These are phyloP conservation scores for Schizopygopsis malacanthus DNA, from an alignment of 2,797 vertebrate genomes.

Conservation along the genomic window DNA sequence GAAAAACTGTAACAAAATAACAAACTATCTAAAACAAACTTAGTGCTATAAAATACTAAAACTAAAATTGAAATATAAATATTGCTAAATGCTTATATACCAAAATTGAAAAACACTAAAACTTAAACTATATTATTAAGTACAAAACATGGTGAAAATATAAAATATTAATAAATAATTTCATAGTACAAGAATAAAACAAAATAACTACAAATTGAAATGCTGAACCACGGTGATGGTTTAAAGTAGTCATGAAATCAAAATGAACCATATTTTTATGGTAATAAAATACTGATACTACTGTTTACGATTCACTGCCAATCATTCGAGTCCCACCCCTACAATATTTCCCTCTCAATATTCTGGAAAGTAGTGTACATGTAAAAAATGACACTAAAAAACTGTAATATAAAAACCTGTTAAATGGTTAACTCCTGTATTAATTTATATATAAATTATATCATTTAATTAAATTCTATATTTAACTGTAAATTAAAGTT, in stretches of 20 bases:
- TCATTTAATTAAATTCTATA: too few species aligned
- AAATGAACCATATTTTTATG: background rate
- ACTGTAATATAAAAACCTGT: too few species aligned
- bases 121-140: too few species aligned
- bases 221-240: too few species aligned
- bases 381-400: too few species aligned
- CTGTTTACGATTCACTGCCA: rapidly evolving
- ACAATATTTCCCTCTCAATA: background rate
- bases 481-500: too few species aligned
- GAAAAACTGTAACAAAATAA: background rate
- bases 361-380: background rate
- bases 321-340: background rate
- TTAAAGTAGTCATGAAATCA: background rate
- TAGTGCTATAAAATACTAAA: background rate
- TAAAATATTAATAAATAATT: background rate
- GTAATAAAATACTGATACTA: background rate
- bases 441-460: too few species aligned
- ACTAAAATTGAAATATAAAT: background rate
- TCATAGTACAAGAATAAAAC: background rate
- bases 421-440: too few species aligned
- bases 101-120: background rate
- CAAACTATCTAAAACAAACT: too few species aligned
- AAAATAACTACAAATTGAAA: background rate
- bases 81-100: background rate
- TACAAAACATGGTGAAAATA: too few species aligned